Evolutionary conservation across 2,797 vertebrate species (phyloP), one percentile per base, ranked within the genome.

Genomic region (Merluccius polli): DNA sequence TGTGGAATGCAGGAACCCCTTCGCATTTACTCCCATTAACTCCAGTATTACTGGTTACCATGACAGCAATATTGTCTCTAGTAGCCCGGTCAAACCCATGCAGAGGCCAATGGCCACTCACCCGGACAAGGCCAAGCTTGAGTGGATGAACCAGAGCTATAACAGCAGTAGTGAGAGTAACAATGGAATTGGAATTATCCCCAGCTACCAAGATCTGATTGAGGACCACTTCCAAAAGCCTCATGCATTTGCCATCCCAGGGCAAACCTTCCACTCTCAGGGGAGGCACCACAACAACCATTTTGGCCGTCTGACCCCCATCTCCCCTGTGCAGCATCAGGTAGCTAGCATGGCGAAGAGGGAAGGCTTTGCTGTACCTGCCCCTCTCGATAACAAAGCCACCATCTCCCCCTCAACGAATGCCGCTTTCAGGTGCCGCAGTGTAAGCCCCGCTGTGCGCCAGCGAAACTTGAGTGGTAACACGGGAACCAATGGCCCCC

Each of bases 191-290:
- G 94, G 95, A 83, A 96, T 98, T 88, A 93, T 98, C 21, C 95
- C 96, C 2, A 94, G 95, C 91, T 99, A 98, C 84, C 96, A 97
- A 85, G 95, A 97, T 80, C 89, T 98, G 72, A 94, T 96, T 76
- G 97, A 98, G 33, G 96, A 98, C 89, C 96, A 96, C 75, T 99
- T 99, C 92, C 93, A 97, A 86, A 99, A 99, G 85, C 98, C 98
- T 71, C 98, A 99, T 0, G 98, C 98, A 77, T 99, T 99, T 7
- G 98, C 97, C 0, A 93, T 99, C 77, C 97, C 98, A 0, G 94
- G 95, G 79, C 95, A 95, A 90, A 93, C 94, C 0, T 95, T 94
- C 77, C 95, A 95, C 80, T 87, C 94, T 76, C 97, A 98, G 21
- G 88, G 93, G 0, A 95, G 96, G 81, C 95, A 97, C 89, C 95